These are phyloP conservation scores for Miichthys miiuy DNA, from an alignment of 2,797 vertebrate species.

Conservation along the genomic window DNA sequence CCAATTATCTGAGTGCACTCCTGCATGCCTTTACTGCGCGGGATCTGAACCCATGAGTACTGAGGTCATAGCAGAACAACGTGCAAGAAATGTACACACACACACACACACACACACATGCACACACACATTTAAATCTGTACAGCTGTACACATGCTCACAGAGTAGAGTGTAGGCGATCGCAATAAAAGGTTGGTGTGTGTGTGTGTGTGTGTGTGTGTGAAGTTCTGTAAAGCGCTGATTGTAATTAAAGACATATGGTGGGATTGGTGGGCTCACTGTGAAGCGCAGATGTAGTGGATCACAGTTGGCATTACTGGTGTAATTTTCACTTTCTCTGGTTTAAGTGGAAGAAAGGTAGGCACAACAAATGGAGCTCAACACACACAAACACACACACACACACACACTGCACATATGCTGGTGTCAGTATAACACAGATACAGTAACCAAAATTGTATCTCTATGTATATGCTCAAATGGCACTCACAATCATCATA, in stretches of 20 bases:
- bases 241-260: constrained; percentile 97
- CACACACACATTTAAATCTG: not conserved
- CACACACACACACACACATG: not conserved
- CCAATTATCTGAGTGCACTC: constrained; percentile 84
- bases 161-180: constrained; percentile 85
- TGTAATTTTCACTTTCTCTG: constrained; percentile 80
- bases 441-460: constrained; percentile 23
- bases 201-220: constrained; percentile 79
- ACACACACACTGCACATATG: constrained; percentile 11
- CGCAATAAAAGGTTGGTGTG: constrained; percentile 86
- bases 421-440: constrained; percentile 10
- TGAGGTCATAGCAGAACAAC: constrained; percentile 80
- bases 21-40: constrained; percentile 81
- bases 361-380: constrained; percentile 33
- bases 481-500: not conserved
- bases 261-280: constrained; percentile 85
- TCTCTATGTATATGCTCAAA: constrained; percentile 17
- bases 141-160: constrained; percentile 49
- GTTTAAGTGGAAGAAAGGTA: constrained; percentile 71
- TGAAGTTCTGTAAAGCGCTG: constrained; percentile 92
- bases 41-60: constrained; percentile 79
- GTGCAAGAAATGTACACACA: constrained; percentile 23
- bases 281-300: constrained; percentile 90
- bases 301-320: constrained; percentile 90
- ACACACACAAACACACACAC: constrained; percentile 15